phyloP scores from a whole-genome alignment of 2,888 invertebrate genomes.

The Sericinus montela region DNA sequence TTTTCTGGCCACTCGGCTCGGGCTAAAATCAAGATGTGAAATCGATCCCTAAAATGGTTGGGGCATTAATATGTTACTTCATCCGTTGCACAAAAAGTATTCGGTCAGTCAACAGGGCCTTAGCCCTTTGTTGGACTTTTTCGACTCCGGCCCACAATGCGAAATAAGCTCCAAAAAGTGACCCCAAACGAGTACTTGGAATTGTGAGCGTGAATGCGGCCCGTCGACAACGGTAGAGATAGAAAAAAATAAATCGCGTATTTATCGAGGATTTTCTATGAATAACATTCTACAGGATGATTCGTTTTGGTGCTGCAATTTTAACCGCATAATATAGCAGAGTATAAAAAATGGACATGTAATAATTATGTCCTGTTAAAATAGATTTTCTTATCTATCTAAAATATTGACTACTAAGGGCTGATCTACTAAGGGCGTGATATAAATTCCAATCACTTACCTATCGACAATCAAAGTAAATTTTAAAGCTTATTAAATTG shows the following conservation, averaged over 20 bases:
- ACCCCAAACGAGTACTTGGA: constrained; percentile 70
- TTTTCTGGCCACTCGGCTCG: constrained; percentile 32
- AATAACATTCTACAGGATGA: constrained; percentile 37
- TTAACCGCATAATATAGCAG: no score
- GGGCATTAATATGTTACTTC: constrained; percentile 39
- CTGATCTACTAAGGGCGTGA: no score
- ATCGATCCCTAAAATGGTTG: constrained; percentile 41
- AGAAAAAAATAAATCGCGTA: constrained; percentile 61
- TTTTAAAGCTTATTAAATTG: no score
- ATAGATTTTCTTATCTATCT: no score
- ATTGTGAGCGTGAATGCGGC: constrained; percentile 48
- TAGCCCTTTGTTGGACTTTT: constrained; percentile 57
- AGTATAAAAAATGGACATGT: no score
- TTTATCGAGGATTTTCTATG: constrained; percentile 47
- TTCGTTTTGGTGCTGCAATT: not conserved
- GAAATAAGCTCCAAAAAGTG: constrained; percentile 76
- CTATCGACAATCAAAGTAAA: no score
- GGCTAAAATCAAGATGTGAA: constrained; percentile 47
- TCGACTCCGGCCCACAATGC: constrained; percentile 63
- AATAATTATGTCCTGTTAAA: no score
- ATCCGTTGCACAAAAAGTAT: constrained; percentile 45
- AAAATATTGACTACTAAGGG: no score
- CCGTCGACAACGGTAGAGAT: constrained; percentile 38
- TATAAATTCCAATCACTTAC: no score
- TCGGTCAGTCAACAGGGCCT: constrained; percentile 68